Evolutionary conservation across 2,797 vertebrate genomes (phyloP).

Genomic region (Leucoraja ocellata): DNA sequence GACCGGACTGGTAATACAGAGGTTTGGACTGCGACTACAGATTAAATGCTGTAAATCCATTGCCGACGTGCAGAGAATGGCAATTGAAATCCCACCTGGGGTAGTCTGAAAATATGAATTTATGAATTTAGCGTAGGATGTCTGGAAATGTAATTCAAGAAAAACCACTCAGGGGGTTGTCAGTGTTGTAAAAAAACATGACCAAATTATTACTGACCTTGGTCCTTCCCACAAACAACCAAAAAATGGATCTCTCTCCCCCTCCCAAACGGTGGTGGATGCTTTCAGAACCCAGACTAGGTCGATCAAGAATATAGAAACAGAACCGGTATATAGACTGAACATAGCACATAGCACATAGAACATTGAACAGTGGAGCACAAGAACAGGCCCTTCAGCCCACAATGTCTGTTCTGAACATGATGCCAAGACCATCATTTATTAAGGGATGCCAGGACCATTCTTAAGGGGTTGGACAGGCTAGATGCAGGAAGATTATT

Average conservation of each 20-base stretch:
- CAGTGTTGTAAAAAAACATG: neutral
- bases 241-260: neutral
- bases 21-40: neutral
- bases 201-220: neutral
- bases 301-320: neutral
- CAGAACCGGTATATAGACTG: neutral
- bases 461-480: too few relatives aligned
- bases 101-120: neutral
- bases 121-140: neutral
- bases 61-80: neutral
- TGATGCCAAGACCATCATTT: too few relatives aligned
- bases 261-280: neutral
- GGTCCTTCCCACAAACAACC: neutral
- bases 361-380: neutral
- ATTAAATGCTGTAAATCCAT: too few relatives aligned
- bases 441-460: too few relatives aligned
- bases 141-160: neutral
- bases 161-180: neutral
- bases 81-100: neutral
- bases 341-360: too few relatives aligned
- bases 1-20: neutral
- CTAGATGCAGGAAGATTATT: too few relatives aligned
- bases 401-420: too few relatives aligned
- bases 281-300: neutral
- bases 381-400: too few relatives aligned